These are phyloP conservation scores for Anolis carolinensis DNA, from an alignment of 2,113 vertebrate genomes.

Conservation along the genomic window DNA sequence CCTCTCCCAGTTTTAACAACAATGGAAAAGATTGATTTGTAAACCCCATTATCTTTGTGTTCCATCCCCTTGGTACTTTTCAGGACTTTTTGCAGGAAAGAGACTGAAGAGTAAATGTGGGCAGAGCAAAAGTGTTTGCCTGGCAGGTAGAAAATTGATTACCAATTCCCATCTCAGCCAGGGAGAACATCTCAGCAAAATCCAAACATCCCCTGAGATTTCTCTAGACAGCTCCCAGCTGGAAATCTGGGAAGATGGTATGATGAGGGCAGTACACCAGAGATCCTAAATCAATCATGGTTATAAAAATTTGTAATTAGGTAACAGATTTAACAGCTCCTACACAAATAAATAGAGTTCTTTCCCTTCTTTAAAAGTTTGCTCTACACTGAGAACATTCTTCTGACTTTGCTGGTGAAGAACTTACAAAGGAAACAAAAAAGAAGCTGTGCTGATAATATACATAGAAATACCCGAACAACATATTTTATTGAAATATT, in stretches of 20 bases:
- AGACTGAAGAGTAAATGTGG: conserved; percentile 37
- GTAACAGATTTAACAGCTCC: conserved; percentile 14
- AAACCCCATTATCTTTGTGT: conserved; percentile 47
- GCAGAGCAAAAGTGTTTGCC: conserved; percentile 47
- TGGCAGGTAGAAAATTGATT: conserved; percentile 69
- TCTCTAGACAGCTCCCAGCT: conserved; percentile 54
- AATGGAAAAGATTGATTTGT: conserved; percentile 61
- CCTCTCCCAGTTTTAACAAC: conserved; percentile 28
- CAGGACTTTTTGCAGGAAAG: conserved; percentile 39
- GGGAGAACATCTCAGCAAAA: conserved; percentile 51
- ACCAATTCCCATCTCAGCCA: conserved; percentile 39
- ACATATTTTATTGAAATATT: background rate
- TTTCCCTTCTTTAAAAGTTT: conserved; percentile 43
- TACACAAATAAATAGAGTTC: conserved; percentile 34
- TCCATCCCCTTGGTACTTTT: conserved; percentile 42
- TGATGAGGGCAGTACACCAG: conserved; percentile 52
- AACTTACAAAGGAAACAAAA: background rate
- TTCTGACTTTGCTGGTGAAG: background rate
- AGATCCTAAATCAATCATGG: conserved; percentile 71
- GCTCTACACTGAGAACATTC: conserved; percentile 28
- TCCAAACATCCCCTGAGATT: conserved; percentile 42
- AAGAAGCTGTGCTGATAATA: background rate
- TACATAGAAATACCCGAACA: background rate
- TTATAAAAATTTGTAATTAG: conserved; percentile 57
- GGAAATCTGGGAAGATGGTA: conserved; percentile 45